These are phyloP conservation scores for Phymatocera aterrima DNA, from an alignment of 2,888 invertebrate species.

Conservation along the genomic window DNA sequence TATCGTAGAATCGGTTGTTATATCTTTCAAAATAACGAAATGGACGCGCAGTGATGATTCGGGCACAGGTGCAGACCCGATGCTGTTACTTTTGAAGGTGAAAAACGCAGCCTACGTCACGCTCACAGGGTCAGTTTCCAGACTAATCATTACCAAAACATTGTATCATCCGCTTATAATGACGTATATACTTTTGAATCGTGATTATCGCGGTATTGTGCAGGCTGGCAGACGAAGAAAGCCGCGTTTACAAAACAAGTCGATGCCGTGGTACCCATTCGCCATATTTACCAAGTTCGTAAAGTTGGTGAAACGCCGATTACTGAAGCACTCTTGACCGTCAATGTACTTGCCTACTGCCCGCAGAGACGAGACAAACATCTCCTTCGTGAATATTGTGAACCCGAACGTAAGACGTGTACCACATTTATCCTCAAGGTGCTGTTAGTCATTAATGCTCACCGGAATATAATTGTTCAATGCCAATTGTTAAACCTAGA, in stretches of 20 bases:
- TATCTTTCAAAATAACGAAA: constrained; percentile 51
- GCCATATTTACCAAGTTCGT: constrained; percentile 62
- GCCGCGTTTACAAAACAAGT: constrained; percentile 56
- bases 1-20: constrained; percentile 50
- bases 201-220: too few species aligned
- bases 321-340: constrained; percentile 51
- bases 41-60: constrained; percentile 58
- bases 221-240: constrained; percentile 56
- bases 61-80: constrained; percentile 46
- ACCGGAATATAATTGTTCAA: too few species aligned
- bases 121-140: constrained; percentile 59
- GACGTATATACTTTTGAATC: too few species aligned
- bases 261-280: constrained; percentile 59
- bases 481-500: too few species aligned
- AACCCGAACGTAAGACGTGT: constrained; percentile 58
- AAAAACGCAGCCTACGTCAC: constrained; percentile 55
- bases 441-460: too few species aligned
- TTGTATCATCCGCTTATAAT: too few species aligned
- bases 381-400: constrained; percentile 51
- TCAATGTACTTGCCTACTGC: constrained; percentile 62
- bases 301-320: constrained; percentile 61
- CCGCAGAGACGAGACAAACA: constrained; percentile 45
- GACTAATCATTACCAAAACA: not conserved
- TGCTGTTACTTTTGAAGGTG: constrained; percentile 50
- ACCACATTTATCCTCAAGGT: too few species aligned